These are phyloP conservation scores for Oreotrochilus melanogaster DNA, from an alignment of 2,113 vertebrate genomes.

Conservation along the genomic window DNA sequence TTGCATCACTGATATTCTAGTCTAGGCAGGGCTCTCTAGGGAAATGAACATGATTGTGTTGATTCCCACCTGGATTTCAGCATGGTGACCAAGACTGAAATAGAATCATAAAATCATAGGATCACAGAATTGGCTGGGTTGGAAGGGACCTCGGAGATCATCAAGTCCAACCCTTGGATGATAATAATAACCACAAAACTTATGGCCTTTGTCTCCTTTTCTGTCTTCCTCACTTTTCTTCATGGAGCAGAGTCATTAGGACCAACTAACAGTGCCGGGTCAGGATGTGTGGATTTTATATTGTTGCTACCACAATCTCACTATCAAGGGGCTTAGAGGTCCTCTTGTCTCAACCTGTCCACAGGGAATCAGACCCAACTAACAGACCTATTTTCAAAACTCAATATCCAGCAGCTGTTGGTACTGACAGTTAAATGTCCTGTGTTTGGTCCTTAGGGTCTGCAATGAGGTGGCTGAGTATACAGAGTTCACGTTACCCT, in stretches of 20 bases:
- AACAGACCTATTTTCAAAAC: not conserved
- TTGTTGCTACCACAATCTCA: not conserved
- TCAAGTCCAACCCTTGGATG: too few relatives aligned
- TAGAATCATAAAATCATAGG: not conserved
- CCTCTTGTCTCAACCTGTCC: not conserved
- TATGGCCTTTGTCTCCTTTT: not conserved
- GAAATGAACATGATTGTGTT: not conserved
- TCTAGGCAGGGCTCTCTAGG: not conserved
- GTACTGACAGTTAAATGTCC: not conserved
- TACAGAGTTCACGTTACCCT: rapidly evolving
- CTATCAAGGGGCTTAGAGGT: not conserved
- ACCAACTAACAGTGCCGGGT: not conserved
- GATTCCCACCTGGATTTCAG: not conserved
- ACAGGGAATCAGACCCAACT: not conserved
- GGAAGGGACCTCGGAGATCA: too few relatives aligned
- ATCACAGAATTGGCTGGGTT: too few relatives aligned
- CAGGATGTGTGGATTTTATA: not conserved
- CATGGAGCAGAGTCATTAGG: not conserved
- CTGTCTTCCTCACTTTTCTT: not conserved
- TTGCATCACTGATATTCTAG: not conserved
- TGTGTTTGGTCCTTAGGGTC: not conserved
- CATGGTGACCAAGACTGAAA: not conserved
- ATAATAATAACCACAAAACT: not conserved
- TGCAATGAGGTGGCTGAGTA: not conserved
- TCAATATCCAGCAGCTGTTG: not conserved